Conservation (phyloP, 2,797 vertebrate species). For the Parauchenoglanis ngamensis region DNA sequence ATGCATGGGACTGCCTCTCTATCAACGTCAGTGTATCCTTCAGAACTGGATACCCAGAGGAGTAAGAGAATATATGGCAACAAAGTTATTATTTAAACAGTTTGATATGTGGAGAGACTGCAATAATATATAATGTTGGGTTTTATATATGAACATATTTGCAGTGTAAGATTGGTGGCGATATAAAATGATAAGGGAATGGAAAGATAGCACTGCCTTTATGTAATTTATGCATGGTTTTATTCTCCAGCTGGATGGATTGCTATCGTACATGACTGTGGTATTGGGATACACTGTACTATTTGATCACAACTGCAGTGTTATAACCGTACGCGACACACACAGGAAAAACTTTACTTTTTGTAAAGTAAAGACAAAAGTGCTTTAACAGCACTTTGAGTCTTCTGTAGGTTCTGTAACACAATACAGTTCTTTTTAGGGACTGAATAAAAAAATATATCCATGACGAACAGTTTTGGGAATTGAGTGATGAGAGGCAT, state of each 20-base stretch:
- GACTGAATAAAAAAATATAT: not conserved
- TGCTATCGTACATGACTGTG: conserved; percentile 34
- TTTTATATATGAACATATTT: not conserved
- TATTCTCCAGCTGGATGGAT: conserved; percentile 40
- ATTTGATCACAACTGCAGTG: conserved; percentile 17
- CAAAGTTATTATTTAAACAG: not conserved
- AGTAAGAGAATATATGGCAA: not conserved
- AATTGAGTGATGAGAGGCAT: not conserved
- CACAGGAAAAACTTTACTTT: not conserved
- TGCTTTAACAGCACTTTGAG: conserved; percentile 7
- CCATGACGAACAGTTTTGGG: not conserved
- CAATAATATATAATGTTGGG: not conserved
- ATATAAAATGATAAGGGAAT: not conserved
- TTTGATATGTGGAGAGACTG: not conserved
- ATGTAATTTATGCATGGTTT: conserved; percentile 41
- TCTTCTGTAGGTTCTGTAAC: not conserved
- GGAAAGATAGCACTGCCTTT: conserved; percentile 25
- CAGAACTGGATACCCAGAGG: conserved; percentile 73
- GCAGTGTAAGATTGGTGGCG: too few relatives aligned
- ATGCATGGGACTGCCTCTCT: conserved; percentile 75
- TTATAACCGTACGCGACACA: not conserved
- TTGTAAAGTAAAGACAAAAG: not conserved
- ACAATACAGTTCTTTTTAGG: not conserved
- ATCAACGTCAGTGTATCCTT: conserved; percentile 82
- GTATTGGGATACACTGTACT: conserved; percentile 52